These are phyloP conservation scores for Brachystomella parvula DNA, from an alignment of 1,140 invertebrate genomes.

Conservation along the genomic window DNA sequence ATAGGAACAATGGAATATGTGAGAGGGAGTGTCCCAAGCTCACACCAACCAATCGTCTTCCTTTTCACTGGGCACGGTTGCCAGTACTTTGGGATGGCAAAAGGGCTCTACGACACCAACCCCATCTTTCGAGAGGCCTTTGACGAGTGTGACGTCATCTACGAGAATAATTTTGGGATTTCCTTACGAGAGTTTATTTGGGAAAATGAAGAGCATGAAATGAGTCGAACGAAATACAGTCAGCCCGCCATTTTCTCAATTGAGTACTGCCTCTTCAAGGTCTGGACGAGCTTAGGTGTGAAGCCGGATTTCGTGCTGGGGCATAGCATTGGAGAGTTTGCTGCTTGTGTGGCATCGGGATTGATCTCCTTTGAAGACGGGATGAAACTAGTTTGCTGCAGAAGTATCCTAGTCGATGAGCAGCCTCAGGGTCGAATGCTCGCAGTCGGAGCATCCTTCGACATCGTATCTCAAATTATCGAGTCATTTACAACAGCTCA, in stretches of 20 bases:
- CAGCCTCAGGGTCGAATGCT: conserved; percentile 19
- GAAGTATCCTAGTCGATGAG: conserved; percentile 18
- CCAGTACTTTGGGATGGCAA: conserved; percentile 26
- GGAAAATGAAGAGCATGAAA: not conserved
- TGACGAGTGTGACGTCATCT: conserved; percentile 6
- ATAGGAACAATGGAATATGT: not conserved
- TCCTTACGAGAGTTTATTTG: not conserved
- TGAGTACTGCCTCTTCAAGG: conserved; percentile 12
- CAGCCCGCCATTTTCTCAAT: conserved; percentile 23
- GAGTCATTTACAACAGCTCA: conserved; percentile 3
- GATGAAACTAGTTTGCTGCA: conserved; percentile 4
- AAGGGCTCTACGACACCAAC: conserved; percentile 10
- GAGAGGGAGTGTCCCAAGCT: not conserved
- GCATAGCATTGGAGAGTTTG: conserved; percentile 23
- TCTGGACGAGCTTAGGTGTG: conserved; percentile 17
- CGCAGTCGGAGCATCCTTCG: conserved; percentile 16
- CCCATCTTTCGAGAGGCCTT: conserved; percentile 12
- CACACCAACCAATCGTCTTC: conserved; percentile 9
- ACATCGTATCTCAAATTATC: not conserved
- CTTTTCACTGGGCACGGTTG: conserved; percentile 28
- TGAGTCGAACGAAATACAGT: conserved; percentile 10
- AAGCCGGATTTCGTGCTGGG: conserved; percentile 19
- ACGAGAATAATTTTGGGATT: not conserved
- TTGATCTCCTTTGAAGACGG: conserved; percentile 11
- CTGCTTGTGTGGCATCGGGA: conserved; percentile 15